phyloP scores from a whole-genome alignment of 2,888 invertebrate species.

The Nipponacmea schrenckii region DNA sequence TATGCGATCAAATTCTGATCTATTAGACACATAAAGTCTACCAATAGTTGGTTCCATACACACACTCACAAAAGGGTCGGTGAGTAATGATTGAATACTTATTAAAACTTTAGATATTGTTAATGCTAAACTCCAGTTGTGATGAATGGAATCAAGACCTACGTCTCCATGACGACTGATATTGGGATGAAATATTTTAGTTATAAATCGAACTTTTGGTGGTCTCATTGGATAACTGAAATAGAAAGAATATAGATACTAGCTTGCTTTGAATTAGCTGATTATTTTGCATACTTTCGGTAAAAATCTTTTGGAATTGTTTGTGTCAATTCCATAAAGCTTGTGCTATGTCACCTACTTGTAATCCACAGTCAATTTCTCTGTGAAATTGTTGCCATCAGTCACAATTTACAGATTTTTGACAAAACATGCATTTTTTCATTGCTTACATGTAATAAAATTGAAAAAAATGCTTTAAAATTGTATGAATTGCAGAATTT shows the following conservation, averaged over 20 bases:
- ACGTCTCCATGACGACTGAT: slow-evolving; percentile 95
- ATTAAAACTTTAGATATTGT: slow-evolving; percentile 81
- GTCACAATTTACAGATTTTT: no score
- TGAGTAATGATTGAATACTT: slow-evolving; percentile 66
- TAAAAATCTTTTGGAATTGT: no score
- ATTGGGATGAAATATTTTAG: slow-evolving; percentile 93
- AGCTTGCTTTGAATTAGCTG: no score
- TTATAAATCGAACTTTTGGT: slow-evolving; percentile 89
- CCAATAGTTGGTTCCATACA: slow-evolving; percentile 91
- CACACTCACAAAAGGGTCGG: slow-evolving; percentile 86
- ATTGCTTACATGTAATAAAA: no score
- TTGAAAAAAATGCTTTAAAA: no score
- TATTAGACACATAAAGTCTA: slow-evolving; percentile 80
- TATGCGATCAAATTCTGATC: slow-evolving; percentile 80
- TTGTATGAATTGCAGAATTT: no score
- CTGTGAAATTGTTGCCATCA: no score
- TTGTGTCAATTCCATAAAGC: no score
- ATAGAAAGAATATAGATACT: slow-evolving; percentile 16
- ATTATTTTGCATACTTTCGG: no score
- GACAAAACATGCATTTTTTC: no score
- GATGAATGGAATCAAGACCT: slow-evolving; percentile 92
- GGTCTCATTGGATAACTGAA: slow-evolving; percentile 88
- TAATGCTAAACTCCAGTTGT: slow-evolving; percentile 95
- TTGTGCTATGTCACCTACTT: no score
- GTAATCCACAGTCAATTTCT: no score